A percentile compares a stretch with the other conserved stretches of the same genome.
phyloP scores from a whole-genome alignment of 2,888 invertebrate genomes.

The Minunthozetes semirufus region DNA sequence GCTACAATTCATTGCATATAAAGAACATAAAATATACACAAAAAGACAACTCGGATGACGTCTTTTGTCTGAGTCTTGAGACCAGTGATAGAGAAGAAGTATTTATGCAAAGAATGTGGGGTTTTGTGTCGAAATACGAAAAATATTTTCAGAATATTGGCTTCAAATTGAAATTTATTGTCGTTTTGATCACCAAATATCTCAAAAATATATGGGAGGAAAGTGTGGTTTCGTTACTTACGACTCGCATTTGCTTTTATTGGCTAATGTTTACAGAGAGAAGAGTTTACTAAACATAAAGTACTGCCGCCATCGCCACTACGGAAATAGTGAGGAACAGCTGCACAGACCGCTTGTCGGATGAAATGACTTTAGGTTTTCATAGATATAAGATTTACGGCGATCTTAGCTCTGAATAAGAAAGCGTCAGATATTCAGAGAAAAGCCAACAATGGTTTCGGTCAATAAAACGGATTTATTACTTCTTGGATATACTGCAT shows the following conservation, averaged over 20 bases:
- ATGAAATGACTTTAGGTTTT: not conserved
- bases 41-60: too few species aligned
- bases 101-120: too few species aligned
- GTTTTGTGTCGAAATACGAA: too few species aligned
- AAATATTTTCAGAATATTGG: not conserved
- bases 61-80: too few species aligned
- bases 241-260: not conserved
- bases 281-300: not conserved
- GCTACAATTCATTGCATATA: too few species aligned
- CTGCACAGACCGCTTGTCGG: constrained; percentile 12
- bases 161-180: not conserved
- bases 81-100: too few species aligned
- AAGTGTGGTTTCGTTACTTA: constrained; percentile 10
- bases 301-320: not conserved
- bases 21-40: too few species aligned
- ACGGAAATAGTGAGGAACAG: constrained; percentile 21
- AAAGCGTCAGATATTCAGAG: constrained; percentile 10
- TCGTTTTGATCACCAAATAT: constrained; percentile 3
- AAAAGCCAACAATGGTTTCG: constrained; percentile 28
- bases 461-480: constrained; percentile 32
- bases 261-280: not conserved
- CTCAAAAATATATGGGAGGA: not conserved
- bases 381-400: constrained; percentile 22
- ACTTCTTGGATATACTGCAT: not conserved
- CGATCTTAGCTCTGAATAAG: not conserved